phyloP scores from a whole-genome alignment of 2,797 vertebrate genomes.

The Bradypodion pumilum region DNA sequence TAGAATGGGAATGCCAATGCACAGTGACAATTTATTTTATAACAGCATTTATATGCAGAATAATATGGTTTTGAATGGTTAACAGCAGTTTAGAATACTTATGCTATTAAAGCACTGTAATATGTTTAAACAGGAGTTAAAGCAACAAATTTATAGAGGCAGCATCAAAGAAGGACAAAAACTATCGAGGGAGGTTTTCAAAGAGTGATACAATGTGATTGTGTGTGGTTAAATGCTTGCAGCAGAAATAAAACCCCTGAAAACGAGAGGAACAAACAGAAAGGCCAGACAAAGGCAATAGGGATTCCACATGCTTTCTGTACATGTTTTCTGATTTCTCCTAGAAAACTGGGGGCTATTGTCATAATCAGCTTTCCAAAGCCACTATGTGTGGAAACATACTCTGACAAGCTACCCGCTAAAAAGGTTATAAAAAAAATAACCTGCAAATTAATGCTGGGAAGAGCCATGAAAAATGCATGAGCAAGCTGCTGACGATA shows the following conservation, averaged over 20 bases:
- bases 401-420: constrained; percentile 33
- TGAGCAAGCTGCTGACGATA: constrained; percentile 38
- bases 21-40: neutral
- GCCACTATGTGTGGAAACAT: neutral
- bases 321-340: constrained; percentile 26
- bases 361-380: constrained; percentile 14
- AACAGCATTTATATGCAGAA: neutral
- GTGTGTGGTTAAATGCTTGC: neutral
- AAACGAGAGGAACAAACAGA: neutral
- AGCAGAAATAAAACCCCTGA: neutral
- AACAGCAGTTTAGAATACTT: neutral
- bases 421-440: constrained; percentile 33
- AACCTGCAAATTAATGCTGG: neutral
- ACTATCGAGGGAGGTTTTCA: neutral
- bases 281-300: neutral
- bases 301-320: neutral
- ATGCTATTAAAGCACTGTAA: neutral
- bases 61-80: too few species aligned
- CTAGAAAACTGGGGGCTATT: rapidly evolving
- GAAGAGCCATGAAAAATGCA: constrained; percentile 48
- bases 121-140: neutral
- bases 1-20: neutral
- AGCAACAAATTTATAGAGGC: neutral
- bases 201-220: neutral
- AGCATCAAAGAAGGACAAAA: neutral